Conservation (phyloP, 1,140 invertebrate species). For the Hyposmocoma kahamanoa region DNA sequence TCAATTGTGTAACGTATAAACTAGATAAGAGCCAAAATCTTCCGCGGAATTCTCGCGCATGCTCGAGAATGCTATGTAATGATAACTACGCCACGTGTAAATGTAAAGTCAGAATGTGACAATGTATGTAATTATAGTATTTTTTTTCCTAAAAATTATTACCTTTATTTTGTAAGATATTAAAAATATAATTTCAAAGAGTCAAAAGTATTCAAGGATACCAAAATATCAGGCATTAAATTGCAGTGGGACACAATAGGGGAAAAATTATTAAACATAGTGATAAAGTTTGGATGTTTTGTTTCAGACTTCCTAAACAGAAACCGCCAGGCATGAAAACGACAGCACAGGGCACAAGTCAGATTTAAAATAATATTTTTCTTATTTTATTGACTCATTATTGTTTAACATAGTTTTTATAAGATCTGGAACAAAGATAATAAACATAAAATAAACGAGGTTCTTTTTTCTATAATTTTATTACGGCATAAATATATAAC, state of each 20-base stretch:
- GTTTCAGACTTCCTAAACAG: conserved; percentile 53
- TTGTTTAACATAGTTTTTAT: too few relatives aligned
- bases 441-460: too few relatives aligned
- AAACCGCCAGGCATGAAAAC: conserved; percentile 52
- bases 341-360: conserved; percentile 48
- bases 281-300: conserved; percentile 5
- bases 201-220: not conserved
- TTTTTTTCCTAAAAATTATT: too few relatives aligned
- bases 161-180: too few relatives aligned
- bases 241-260: not conserved
- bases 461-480: too few relatives aligned
- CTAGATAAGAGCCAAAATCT: not conserved
- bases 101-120: not conserved
- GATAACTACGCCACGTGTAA: not conserved
- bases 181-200: not conserved
- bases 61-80: not conserved
- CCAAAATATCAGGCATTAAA: not conserved
- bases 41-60: not conserved
- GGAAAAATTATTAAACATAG: not conserved
- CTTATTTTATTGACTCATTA: too few relatives aligned
- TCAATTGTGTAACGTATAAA: not conserved
- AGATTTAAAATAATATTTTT: conserved; percentile 22
- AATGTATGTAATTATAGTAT: too few relatives aligned
- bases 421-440: too few relatives aligned
- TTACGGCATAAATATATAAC: too few relatives aligned